Percentiles rank a stretch among this genome's conserved stretches.
Conservation (phyloP, 2,113 vertebrate genomes). For the Helogale parvula region DNA sequence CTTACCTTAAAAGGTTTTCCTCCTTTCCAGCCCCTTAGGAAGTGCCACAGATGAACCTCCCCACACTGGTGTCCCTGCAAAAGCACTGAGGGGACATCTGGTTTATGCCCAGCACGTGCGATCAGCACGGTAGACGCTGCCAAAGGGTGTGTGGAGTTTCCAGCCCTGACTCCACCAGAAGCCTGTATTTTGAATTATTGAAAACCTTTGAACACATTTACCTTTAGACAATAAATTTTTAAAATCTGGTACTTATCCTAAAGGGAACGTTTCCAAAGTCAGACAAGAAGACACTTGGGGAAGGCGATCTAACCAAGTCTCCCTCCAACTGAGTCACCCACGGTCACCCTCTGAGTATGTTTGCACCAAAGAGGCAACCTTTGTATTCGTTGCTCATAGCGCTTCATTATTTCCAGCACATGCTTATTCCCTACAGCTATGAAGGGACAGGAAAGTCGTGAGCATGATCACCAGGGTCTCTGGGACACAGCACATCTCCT, state of each 20-base stretch:
- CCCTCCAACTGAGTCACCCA: background rate
- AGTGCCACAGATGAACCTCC: background rate
- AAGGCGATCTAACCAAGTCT: background rate
- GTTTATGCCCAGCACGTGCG: background rate
- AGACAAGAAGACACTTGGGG: background rate
- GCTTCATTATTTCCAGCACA: background rate
- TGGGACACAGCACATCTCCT: rapidly evolving
- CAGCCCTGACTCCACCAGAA: background rate
- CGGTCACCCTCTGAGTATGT: background rate
- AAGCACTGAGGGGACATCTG: background rate
- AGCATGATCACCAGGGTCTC: background rate
- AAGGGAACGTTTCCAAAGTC: background rate
- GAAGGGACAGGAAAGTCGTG: background rate
- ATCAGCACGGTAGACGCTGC: rapidly evolving
- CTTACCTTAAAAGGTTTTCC: background rate
- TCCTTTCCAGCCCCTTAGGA: no score
- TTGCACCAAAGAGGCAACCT: background rate
- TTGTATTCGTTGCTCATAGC: background rate
- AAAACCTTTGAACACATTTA: background rate
- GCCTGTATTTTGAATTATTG: background rate
- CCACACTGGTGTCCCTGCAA: background rate
- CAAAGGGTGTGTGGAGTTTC: background rate
- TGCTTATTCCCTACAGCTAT: background rate
- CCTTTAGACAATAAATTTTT: background rate
- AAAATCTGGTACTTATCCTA: background rate